A percentile compares a stretch with the other conserved stretches of the same genome.
Evolutionary conservation across 2,113 vertebrate genomes (phyloP).

Genomic region (Pitta sordida): DNA sequence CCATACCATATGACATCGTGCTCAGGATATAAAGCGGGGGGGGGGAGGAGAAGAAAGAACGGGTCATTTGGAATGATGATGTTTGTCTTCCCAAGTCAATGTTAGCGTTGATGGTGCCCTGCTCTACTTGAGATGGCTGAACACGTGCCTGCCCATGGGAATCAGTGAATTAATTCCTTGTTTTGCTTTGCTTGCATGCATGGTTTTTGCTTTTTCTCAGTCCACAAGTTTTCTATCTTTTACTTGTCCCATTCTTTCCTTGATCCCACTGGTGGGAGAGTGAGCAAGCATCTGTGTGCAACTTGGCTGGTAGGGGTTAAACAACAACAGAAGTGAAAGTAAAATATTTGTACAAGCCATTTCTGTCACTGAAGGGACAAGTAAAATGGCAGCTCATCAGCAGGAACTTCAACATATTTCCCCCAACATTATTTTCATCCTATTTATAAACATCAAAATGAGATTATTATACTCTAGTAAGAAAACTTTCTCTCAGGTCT

Average conservation of each 20-base stretch:
- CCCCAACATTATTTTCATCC: neutral
- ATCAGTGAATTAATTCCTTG: neutral
- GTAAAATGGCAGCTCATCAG: neutral
- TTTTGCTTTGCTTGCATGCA: neutral
- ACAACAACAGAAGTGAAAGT: neutral
- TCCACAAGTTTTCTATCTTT: neutral
- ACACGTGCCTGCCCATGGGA: neutral
- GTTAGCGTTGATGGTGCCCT: neutral
- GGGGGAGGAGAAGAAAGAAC: too few relatives aligned
- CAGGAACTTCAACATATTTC: neutral
- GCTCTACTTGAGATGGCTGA: neutral
- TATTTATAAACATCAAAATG: neutral
- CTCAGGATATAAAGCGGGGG: neutral
- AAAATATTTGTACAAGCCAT: neutral
- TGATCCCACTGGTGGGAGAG: neutral
- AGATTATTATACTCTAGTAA: neutral
- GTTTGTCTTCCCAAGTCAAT: neutral
- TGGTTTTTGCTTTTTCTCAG: neutral
- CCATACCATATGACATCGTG: neutral
- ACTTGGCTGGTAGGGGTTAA: neutral
- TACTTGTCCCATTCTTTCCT: neutral
- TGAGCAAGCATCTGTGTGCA: neutral
- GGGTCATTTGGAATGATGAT: neutral
- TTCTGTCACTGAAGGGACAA: neutral
- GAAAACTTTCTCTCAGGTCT: neutral